Conservation (phyloP, 2,113 vertebrate genomes). For the Scytalopus superciliaris region DNA sequence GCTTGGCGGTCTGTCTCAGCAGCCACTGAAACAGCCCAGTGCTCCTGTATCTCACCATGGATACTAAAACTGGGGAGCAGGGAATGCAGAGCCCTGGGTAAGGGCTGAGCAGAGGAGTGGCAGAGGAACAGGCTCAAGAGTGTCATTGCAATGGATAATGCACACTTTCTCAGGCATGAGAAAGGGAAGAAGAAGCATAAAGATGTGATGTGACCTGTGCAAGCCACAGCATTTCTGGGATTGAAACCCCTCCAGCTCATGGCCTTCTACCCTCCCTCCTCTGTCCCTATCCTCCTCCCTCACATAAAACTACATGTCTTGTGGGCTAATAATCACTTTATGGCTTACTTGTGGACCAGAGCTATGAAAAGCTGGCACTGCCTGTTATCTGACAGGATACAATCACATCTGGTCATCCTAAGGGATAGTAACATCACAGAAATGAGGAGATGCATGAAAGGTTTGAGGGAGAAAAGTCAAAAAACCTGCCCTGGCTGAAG, state of each 20-base stretch:
- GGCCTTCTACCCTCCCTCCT: not conserved
- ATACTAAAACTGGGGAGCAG: not conserved
- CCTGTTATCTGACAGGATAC: not conserved
- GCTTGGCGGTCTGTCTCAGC: not conserved
- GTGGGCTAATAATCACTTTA: too few species aligned
- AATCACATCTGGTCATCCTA: not conserved
- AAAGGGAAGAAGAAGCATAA: not conserved
- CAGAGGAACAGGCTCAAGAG: not conserved
- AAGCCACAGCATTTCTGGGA: not conserved
- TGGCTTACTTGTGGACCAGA: not conserved
- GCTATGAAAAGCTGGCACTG: not conserved
- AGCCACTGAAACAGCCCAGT: not conserved
- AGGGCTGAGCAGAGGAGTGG: not conserved
- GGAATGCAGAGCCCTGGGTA: not conserved
- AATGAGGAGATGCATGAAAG: not conserved
- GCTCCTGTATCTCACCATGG: not conserved
- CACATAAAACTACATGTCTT: accelerated
- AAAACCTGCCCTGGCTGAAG: not conserved
- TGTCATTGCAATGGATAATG: accelerated
- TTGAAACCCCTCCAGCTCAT: not conserved
- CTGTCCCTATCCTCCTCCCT: not conserved
- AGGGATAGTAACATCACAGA: not conserved
- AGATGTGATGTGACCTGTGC: not conserved
- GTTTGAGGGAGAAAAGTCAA: not conserved
- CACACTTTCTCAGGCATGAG: not conserved